A percentile compares a stretch with the other conserved stretches of the same genome.
Evolutionary conservation across 2,113 vertebrate genomes (phyloP).

Genomic region (Panurus biarmicus): DNA sequence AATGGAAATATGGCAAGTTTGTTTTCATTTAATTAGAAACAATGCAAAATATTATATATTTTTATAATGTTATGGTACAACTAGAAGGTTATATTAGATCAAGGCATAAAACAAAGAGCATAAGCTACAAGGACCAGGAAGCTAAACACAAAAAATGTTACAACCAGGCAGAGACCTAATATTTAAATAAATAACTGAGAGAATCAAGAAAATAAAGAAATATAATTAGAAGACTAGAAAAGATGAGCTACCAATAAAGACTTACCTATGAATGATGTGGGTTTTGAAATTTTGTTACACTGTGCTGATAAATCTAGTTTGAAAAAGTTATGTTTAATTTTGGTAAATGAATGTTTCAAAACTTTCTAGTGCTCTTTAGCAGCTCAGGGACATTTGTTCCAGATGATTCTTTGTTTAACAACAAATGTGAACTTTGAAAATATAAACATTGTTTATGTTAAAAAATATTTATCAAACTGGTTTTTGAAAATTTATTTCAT

Average conservation of each 20-base stretch:
- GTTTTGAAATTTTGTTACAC: not conserved
- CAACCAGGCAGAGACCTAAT: fast-evolving
- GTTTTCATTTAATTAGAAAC: not conserved
- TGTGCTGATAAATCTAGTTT: not conserved
- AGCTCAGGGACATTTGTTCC: not conserved
- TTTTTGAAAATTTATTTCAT: not conserved
- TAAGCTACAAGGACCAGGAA: not conserved
- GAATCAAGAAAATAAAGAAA: not conserved
- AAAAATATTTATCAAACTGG: not conserved
- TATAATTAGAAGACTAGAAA: not conserved
- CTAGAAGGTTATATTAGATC: not conserved
- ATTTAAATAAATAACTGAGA: not conserved
- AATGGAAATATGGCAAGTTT: not conserved
- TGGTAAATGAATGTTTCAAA: not conserved
- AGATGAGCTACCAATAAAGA: not conserved
- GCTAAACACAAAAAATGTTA: not conserved
- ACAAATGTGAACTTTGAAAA: not conserved
- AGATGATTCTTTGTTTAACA: not conserved
- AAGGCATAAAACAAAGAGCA: not conserved
- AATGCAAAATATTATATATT: not conserved
- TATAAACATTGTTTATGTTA: not conserved
- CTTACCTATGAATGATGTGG: not conserved
- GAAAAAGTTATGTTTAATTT: not conserved
- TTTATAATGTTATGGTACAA: not conserved
- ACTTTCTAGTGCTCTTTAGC: not conserved